Evolutionary conservation across 2,888 invertebrate genomes (phyloP).

Genomic region (Mythimna pallens): DNA sequence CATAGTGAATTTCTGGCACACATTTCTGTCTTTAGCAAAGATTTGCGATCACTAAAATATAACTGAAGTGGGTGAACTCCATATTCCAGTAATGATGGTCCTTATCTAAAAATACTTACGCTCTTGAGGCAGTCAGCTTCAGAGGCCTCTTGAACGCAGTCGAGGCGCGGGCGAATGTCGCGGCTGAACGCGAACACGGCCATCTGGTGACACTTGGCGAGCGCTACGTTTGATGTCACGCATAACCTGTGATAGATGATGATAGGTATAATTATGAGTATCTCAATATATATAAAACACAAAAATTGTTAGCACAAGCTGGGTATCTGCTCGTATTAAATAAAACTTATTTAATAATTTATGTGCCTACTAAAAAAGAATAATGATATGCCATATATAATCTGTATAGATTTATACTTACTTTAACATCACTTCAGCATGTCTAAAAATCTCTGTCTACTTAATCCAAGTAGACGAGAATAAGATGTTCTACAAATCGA

Average conservation of each 20-base stretch:
- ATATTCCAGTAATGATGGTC: slow-evolving; percentile 22
- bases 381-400: too few relatives aligned
- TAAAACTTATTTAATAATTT: too few relatives aligned
- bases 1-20: background rate
- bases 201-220: slow-evolving; percentile 94
- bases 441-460: too few relatives aligned
- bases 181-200: slow-evolving; percentile 94
- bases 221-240: slow-evolving; percentile 92
- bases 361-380: too few relatives aligned
- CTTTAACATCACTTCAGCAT: too few relatives aligned
- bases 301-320: too few relatives aligned
- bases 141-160: slow-evolving; percentile 93
- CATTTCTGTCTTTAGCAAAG: background rate
- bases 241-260: slow-evolving; percentile 88
- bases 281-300: too few relatives aligned
- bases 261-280: background rate
- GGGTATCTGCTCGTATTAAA: too few relatives aligned
- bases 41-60: background rate
- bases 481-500: too few relatives aligned
- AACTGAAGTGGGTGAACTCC: slow-evolving; percentile 1
- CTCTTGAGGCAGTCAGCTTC: slow-evolving; percentile 92
- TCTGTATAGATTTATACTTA: too few relatives aligned
- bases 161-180: slow-evolving; percentile 94
- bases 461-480: too few relatives aligned
- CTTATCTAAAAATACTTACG: slow-evolving; percentile 74